Evolutionary conservation across 2,113 vertebrate species (phyloP).

Genomic region (Melanerpes aurifrons): DNA sequence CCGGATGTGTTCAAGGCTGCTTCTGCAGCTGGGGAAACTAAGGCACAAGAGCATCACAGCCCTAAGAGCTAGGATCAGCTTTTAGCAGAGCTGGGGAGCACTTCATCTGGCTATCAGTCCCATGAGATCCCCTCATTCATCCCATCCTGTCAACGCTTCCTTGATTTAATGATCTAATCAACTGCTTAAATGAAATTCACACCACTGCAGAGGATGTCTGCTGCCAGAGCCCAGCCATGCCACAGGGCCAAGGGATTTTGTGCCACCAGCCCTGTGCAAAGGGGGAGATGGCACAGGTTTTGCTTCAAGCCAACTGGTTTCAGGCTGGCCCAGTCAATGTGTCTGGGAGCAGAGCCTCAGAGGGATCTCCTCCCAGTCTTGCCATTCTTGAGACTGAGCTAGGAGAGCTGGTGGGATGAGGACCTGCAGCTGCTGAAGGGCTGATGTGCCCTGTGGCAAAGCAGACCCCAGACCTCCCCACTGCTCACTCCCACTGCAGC

Average conservation of each 20-base stretch:
- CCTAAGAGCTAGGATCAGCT: fast-evolving
- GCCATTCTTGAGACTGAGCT: not conserved
- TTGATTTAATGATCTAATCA: not conserved
- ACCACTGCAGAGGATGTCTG: fast-evolving
- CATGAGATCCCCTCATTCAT: fast-evolving
- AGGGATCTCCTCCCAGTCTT: not conserved
- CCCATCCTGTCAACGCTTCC: fast-evolving
- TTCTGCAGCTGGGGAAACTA: not conserved
- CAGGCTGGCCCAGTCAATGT: fast-evolving
- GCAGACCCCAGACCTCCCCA: not conserved
- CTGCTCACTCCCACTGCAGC: too few relatives aligned
- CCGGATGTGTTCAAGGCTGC: not conserved
- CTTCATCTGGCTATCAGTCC: fast-evolving
- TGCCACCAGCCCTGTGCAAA: not conserved
- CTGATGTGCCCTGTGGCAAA: too few relatives aligned
- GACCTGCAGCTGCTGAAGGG: not conserved
- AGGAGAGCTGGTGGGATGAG: not conserved
- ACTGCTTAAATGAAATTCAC: not conserved
- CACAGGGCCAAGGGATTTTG: not conserved
- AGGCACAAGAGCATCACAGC: not conserved
- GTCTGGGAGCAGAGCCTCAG: not conserved
- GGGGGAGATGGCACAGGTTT: not conserved
- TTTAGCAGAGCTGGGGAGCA: not conserved
- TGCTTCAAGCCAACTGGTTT: not conserved
- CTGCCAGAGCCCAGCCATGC: fast-evolving